Evolutionary conservation across 2,113 vertebrate genomes (phyloP).

Genomic region (Lagopus leucura): DNA sequence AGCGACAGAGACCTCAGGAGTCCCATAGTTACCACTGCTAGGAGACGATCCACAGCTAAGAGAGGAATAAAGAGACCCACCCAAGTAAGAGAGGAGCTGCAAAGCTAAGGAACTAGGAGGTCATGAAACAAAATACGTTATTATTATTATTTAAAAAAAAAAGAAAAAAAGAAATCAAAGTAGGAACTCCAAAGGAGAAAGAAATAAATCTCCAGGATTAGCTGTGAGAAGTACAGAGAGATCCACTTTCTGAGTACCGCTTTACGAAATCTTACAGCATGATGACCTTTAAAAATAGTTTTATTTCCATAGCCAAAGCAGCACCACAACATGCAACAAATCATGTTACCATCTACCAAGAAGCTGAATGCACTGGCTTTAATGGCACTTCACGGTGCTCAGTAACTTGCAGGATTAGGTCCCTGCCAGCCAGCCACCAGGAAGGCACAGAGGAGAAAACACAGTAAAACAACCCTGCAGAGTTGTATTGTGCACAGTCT

Average conservation of each 20-base stretch:
- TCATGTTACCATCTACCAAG: not conserved
- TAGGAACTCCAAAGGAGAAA: conserved; percentile 15
- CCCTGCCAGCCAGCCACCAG: not conserved
- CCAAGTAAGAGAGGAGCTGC: conserved; percentile 23
- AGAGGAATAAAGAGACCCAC: conserved; percentile 42
- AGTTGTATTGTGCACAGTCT: not conserved
- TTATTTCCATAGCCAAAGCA: conserved; percentile 35
- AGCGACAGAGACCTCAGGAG: not conserved
- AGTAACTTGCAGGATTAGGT: conserved; percentile 32
- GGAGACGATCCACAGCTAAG: conserved; percentile 9
- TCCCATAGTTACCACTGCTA: not conserved
- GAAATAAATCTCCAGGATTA: conserved; percentile 24
- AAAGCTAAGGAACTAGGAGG: conserved; percentile 7
- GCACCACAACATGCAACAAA: conserved; percentile 43
- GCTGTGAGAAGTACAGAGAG: conserved; percentile 25
- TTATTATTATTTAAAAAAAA: not conserved
- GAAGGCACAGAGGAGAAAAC: conserved; percentile 2
- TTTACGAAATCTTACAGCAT: conserved; percentile 42
- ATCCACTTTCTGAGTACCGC: conserved; percentile 27
- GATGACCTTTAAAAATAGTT: conserved; percentile 2
- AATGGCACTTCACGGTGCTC: conserved; percentile 56
- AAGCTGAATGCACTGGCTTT: conserved; percentile 8
- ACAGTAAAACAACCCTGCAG: not conserved
- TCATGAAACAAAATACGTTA: conserved; percentile 35
- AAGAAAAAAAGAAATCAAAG: conserved; percentile 27